phyloP scores from a whole-genome alignment of 2,113 vertebrate species.

The Dipodomys stephensi region DNA sequence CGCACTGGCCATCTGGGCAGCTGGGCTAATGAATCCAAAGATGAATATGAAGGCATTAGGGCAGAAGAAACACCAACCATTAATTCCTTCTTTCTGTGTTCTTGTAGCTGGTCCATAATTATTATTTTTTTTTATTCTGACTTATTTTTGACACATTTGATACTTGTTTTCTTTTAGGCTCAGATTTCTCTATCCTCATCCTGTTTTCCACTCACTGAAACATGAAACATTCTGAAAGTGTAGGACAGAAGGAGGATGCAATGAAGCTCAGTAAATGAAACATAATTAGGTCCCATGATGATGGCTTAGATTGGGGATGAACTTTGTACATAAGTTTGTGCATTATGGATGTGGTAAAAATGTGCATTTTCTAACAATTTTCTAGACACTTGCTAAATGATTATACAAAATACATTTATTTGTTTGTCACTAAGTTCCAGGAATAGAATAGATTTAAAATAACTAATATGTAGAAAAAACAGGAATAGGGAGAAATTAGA shows the following conservation, averaged over 20 bases:
- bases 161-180: constrained; percentile 28
- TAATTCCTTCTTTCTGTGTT: constrained; percentile 3
- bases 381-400: not conserved
- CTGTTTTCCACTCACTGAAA: not conserved
- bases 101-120: not conserved
- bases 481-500: not conserved
- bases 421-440: not conserved
- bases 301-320: not conserved
- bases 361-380: not conserved
- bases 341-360: not conserved
- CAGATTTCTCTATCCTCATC: not conserved
- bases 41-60: not conserved
- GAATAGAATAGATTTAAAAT: constrained; percentile 29
- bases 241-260: not conserved
- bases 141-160: not conserved
- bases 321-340: not conserved
- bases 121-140: not conserved
- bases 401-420: constrained; percentile 35
- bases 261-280: not conserved
- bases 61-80: not conserved
- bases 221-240: not conserved
- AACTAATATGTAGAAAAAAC: not conserved
- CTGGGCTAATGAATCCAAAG: not conserved
- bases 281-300: not conserved
- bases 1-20: no score